Percentiles rank a stretch among this genome's conserved stretches.
These are phyloP conservation scores for Gymnorhina tibicen DNA, from an alignment of 2,113 vertebrate species.

Conservation along the genomic window DNA sequence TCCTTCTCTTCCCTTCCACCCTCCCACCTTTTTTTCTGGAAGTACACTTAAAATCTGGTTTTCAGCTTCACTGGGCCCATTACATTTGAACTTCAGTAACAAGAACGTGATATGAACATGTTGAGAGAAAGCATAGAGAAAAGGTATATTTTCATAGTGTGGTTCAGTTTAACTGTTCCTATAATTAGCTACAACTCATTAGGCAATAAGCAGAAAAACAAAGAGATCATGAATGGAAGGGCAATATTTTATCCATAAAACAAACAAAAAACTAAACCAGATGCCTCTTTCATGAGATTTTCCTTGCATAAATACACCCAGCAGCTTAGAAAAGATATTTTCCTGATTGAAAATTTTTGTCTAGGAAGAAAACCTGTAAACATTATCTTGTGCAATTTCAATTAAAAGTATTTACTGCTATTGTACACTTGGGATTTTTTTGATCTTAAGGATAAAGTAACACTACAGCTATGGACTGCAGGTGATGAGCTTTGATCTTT, in stretches of 20 bases:
- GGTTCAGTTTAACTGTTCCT: conserved; percentile 31
- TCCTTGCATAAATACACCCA: not conserved
- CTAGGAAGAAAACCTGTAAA: conserved; percentile 25
- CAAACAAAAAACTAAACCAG: conserved; percentile 9
- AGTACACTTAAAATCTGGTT: conserved; percentile 47
- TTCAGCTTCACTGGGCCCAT: conserved; percentile 55
- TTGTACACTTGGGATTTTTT: conserved; percentile 29
- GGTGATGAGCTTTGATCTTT: conserved; percentile 53
- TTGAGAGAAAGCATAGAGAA: not conserved
- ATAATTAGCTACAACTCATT: conserved; percentile 57
- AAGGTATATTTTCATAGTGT: conserved; percentile 17
- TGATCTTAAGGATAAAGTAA: conserved; percentile 54
- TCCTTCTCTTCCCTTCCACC: not conserved
- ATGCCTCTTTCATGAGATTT: not conserved
- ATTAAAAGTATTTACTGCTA: conserved; percentile 52
- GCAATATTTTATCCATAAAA: conserved; percentile 28
- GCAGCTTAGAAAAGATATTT: not conserved
- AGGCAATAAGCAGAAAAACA: conserved; percentile 48
- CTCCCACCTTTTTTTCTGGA: not conserved
- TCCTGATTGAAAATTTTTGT: not conserved
- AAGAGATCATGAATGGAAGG: conserved; percentile 15
- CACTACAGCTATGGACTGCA: conserved; percentile 25
- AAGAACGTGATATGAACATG: not conserved
- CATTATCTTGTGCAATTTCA: conserved; percentile 12
- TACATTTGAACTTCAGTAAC: conserved; percentile 47